Evolutionary conservation across 2,888 invertebrate species (phyloP), one percentile per base, ranked within the genome.

Genomic region (Drosophila bunnanda): DNA sequence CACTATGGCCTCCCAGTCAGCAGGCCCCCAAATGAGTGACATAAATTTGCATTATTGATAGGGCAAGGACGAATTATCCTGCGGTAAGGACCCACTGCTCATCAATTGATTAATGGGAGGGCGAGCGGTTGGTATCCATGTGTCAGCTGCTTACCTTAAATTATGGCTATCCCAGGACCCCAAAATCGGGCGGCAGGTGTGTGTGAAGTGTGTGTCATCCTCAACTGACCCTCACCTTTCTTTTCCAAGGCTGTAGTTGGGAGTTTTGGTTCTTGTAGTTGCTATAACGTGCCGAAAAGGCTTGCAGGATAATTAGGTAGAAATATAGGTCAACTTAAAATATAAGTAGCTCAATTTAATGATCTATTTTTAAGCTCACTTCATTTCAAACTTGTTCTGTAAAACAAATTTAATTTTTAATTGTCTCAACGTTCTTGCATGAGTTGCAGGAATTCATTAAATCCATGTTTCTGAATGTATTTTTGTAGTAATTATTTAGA

Each of bases 41-140:
- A 85, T 88, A 74, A 88, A 82, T 88, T 66, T 72, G 72, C 72
- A 72, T 72, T 72, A 72, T 74, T 65, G 75, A 74, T 65, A 72
- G 48, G 54, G 44, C 53, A 34, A 38, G 53, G 30, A 41, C 56
- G 53, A 34, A 39, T 67, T 67, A 67, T 67, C 39, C 68, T 34
- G 38, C 34, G 17, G 67, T 44, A 32, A 32, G 65, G 52, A 53
- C n/a, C 28, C 41, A 50, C 41, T n/a, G 41, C 50, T 41, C 57
- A 65, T 69, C 79, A 61, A 79, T 84, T 81, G 77, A 87, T 78
- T 77, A 81, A 79, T 77, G 75, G 43, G 52, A 3, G 12, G 30
- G 39, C 54, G 22, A n/a, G 20, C 7, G 38, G 8, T 20, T 7
- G 50, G 48, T 74, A 64, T 41, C 80, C 78, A 66, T 76, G 73